Evolutionary conservation across 2,113 vertebrate genomes (phyloP).

Genomic region (Charina bottae): DNA sequence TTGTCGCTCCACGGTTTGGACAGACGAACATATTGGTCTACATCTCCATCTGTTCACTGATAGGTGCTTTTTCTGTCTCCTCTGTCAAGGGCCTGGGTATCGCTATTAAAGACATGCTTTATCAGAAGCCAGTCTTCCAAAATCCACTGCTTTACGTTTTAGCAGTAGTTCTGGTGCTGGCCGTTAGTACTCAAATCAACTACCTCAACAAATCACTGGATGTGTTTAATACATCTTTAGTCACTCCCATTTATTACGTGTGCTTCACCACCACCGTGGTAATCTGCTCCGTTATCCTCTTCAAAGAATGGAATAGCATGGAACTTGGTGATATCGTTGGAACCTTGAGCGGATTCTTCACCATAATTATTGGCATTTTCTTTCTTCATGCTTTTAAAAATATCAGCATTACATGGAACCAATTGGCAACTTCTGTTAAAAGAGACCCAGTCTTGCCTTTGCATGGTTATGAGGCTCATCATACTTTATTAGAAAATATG

Average conservation of each 20-base stretch:
- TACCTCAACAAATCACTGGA: slow-evolving; percentile 85
- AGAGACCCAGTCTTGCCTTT: slow-evolving; percentile 45
- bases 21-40: slow-evolving; percentile 80
- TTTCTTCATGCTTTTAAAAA: slow-evolving; percentile 81
- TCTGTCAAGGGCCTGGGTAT: slow-evolving; percentile 83
- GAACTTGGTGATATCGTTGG: slow-evolving; percentile 71
- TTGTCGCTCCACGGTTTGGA: slow-evolving; percentile 75
- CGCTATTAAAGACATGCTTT: slow-evolving; percentile 75
- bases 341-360: slow-evolving; percentile 79
- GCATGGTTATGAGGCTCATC: slow-evolving; percentile 54
- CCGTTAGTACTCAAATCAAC: slow-evolving; percentile 78
- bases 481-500: slow-evolving; percentile 71
- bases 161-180: slow-evolving; percentile 67
- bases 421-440: slow-evolving; percentile 66
- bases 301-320: slow-evolving; percentile 84
- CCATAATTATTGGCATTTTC: slow-evolving; percentile 80
- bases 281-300: slow-evolving; percentile 77
- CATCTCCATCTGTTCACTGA: slow-evolving; percentile 79
- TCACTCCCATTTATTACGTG: slow-evolving; percentile 83
- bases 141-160: slow-evolving; percentile 75
- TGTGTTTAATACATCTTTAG: slow-evolving; percentile 77
- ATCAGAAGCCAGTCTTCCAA: slow-evolving; percentile 70
- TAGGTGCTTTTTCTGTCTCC: slow-evolving; percentile 83
- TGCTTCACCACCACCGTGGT: slow-evolving; percentile 79
- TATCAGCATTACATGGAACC: slow-evolving; percentile 72